Conservation (phyloP, 2,797 vertebrate species). For the Morus bassanus region DNA sequence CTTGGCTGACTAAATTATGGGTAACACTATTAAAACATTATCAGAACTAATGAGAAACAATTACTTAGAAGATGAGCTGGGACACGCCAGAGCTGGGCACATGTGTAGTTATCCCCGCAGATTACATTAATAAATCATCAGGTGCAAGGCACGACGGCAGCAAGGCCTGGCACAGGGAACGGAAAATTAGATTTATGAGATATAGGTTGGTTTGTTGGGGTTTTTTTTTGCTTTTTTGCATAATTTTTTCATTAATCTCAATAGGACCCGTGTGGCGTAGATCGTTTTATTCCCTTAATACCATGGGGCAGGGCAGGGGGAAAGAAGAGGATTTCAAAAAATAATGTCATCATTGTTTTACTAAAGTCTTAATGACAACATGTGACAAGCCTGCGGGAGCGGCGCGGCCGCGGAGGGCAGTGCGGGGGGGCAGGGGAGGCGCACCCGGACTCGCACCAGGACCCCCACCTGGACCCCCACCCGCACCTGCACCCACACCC, state of each 20-base stretch:
- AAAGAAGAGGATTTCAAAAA: slow-evolving; percentile 25
- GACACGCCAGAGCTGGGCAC: slow-evolving; percentile 78
- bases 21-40: slow-evolving; percentile 93
- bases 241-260: slow-evolving; percentile 96
- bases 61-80: slow-evolving; percentile 85
- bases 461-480: too few species aligned
- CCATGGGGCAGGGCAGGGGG: slow-evolving; percentile 70
- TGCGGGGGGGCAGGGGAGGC: neutral
- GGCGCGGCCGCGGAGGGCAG: slow-evolving; percentile 76
- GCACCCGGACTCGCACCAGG: neutral
- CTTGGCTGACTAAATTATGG: slow-evolving; percentile 88
- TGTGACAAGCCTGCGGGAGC: slow-evolving; percentile 83
- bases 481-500: too few species aligned
- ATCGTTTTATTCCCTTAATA: slow-evolving; percentile 89
- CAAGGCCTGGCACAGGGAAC: slow-evolving; percentile 83
- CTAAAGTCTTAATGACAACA: slow-evolving; percentile 84
- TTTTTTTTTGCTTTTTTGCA: slow-evolving; percentile 46
- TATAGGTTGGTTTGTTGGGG: neutral
- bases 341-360: slow-evolving; percentile 94
- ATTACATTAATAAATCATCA: slow-evolving; percentile 92
- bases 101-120: slow-evolving; percentile 77
- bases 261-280: slow-evolving; percentile 86
- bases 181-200: slow-evolving; percentile 84
- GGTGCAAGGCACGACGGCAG: slow-evolving; percentile 77
- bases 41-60: slow-evolving; percentile 92